Base-by-base conservation (phyloP, 2,113 vertebrate genomes). In the Rhinoptilus africanus region DNA sequence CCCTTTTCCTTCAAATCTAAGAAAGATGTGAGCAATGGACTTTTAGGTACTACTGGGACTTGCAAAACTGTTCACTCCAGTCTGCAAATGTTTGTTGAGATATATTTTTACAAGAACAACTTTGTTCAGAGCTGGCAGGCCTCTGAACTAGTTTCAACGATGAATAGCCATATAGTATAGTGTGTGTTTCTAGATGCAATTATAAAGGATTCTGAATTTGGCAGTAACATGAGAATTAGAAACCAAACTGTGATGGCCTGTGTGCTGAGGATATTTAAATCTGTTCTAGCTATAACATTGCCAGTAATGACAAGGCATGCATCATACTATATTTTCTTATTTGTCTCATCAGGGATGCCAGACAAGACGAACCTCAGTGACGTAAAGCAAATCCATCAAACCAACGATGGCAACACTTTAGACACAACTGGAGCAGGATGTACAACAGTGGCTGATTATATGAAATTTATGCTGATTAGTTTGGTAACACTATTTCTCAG, bases 301-400 rank as follows among this genome's bases (percentile, higher is more conserved):
- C 74, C 89, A 89, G 47, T 48, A 88, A 66, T 77, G 69, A 96
- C 64, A 88, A 56, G 39, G 28, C 78, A 84, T 92, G 64, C 50
- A 69, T 97, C 68, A 97, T n/a, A 14, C 27, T 88, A 10, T 94
- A 88, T 88, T 97, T 97, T 97, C 84, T 97, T 84, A 56, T 96
- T 97, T 97, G 87, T 92, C 95, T 97, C 95, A 95, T 77, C 97
- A 98, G 98, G 97, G 97, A 92, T 97, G 87, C 97, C 97, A 60
- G 98, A 97, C 62, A 97, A 97, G 86, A 95, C 3, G 76, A 98
- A 97, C 94, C 80, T 97, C 97, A 97, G 89, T 74, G 98, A 98
- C 18, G 74, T 97, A 72, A 97, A 98, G 54, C 92, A 95, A 95
- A 96, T 97, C 81, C 96, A 94, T 94, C 96, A 94, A 78, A 88